Conservation (phyloP, 1,140 invertebrate species). For the Halyomorpha halys region DNA sequence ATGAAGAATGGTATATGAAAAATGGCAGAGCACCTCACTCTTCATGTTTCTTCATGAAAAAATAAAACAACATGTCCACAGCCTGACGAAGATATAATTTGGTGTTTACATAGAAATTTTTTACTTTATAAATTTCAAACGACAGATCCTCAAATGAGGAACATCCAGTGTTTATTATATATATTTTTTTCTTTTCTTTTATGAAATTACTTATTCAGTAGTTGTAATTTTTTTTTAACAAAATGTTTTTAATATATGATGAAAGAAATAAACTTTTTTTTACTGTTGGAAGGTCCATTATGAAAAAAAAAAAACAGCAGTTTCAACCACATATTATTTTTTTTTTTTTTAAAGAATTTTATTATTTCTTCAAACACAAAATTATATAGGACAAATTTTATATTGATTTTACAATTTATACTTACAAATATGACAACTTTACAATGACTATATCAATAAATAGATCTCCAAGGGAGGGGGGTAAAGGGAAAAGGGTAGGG, state of each 20-base stretch:
- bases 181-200: neutral
- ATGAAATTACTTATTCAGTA: too few relatives aligned
- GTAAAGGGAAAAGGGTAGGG: neutral
- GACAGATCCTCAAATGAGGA: neutral
- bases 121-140: neutral
- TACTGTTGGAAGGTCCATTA: neutral
- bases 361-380: slow-evolving; percentile 31
- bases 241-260: neutral
- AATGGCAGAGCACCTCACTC: too few relatives aligned
- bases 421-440: slow-evolving; percentile 30
- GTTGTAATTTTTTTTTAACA: neutral
- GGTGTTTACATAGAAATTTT: neutral
- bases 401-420: slow-evolving; percentile 27
- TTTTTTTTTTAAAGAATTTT: slow-evolving; percentile 28
- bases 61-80: too few relatives aligned
- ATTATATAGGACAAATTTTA: slow-evolving; percentile 30
- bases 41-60: too few relatives aligned
- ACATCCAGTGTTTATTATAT: neutral
- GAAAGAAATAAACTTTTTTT: too few relatives aligned
- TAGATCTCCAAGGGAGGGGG: slow-evolving; percentile 17
- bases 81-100: neutral
- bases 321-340: slow-evolving; percentile 30
- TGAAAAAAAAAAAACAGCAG: slow-evolving; percentile 8
- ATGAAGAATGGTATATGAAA: too few relatives aligned
- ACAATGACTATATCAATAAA: slow-evolving; percentile 30